A percentile compares a stretch with the other conserved stretches of the same genome.
phyloP scores from a whole-genome alignment of 2,113 vertebrate genomes.

The Apistogramma diplotaenia region DNA sequence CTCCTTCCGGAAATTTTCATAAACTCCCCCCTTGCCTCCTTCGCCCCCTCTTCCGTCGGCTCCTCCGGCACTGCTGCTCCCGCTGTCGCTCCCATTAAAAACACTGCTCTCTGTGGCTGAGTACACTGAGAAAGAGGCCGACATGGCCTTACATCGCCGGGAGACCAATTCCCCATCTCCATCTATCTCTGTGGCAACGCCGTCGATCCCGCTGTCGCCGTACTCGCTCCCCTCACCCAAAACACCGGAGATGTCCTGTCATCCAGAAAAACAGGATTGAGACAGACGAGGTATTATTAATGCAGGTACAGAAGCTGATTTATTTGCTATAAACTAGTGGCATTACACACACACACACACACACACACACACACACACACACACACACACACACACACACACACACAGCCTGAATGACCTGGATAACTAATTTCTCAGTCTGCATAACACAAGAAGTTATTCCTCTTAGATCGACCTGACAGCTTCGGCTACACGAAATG shows the following conservation, averaged over 20 bases:
- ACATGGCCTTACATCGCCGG: conserved; percentile 90
- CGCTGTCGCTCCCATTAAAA: conserved; percentile 90
- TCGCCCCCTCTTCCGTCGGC: conserved; percentile 76
- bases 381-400: neutral
- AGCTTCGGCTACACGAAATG: neutral
- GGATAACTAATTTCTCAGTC: neutral
- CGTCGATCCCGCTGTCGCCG: conserved; percentile 93
- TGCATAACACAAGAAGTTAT: neutral
- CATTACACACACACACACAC: neutral
- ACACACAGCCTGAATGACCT: neutral
- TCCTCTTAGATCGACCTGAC: neutral
- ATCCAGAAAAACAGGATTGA: neutral
- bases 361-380: too few relatives aligned
- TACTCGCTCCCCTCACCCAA: conserved; percentile 91
- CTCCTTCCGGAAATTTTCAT: conserved; percentile 94
- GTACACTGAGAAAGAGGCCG: conserved; percentile 89
- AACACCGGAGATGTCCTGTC: conserved; percentile 84
- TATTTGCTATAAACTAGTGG: neutral
- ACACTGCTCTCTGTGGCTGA: conserved; percentile 76
- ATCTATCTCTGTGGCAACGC: conserved; percentile 81
- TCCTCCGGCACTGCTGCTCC: conserved; percentile 87
- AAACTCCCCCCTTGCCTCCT: conserved; percentile 83
- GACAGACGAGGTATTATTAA: neutral
- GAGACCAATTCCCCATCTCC: conserved; percentile 79
- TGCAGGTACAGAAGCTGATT: neutral